A percentile compares a stretch with the other conserved stretches of the same genome.
phyloP scores from a whole-genome alignment of 2,888 invertebrate species.

The Ophion ellenae region DNA sequence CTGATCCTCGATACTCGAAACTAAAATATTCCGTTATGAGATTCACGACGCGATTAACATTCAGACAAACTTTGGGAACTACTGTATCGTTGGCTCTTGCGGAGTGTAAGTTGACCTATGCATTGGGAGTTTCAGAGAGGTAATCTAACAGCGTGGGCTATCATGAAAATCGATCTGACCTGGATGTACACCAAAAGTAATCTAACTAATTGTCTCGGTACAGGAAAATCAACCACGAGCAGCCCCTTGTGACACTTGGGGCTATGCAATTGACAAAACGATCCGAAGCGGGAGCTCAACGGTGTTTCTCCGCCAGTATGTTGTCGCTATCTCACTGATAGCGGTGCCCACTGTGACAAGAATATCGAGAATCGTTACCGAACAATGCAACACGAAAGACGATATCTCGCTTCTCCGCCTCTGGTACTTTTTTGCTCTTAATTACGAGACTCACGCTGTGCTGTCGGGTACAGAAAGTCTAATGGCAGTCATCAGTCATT shows the following conservation, averaged over 20 bases:
- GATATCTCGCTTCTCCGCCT: not conserved
- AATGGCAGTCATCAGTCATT: not conserved
- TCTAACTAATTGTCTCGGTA: slow-evolving; percentile 48
- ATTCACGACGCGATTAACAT: not conserved
- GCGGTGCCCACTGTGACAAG: slow-evolving; percentile 9
- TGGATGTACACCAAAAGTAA: slow-evolving; percentile 55
- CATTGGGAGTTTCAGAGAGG: slow-evolving; percentile 14
- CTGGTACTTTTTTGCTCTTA: not conserved
- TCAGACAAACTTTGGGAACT: slow-evolving; percentile 8
- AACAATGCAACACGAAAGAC: not conserved
- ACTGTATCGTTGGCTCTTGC: not conserved
- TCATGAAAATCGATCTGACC: slow-evolving; percentile 61
- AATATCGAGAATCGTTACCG: slow-evolving; percentile 32
- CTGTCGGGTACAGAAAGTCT: not conserved
- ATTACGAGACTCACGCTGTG: not conserved
- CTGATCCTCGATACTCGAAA: not conserved
- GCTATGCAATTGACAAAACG: slow-evolving; percentile 37
- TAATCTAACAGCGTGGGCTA: slow-evolving; percentile 29
- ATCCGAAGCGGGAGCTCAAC: slow-evolving; percentile 7
- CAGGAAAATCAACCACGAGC: slow-evolving; percentile 29
- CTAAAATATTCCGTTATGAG: not conserved
- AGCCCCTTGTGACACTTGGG: not conserved
- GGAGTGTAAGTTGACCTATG: slow-evolving; percentile 24
- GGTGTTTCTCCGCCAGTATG: slow-evolving; percentile 1
- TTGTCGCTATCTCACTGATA: slow-evolving; percentile 23